These are phyloP conservation scores for Siniperca obscura DNA, from an alignment of 2,797 vertebrate genomes.

Conservation along the genomic window DNA sequence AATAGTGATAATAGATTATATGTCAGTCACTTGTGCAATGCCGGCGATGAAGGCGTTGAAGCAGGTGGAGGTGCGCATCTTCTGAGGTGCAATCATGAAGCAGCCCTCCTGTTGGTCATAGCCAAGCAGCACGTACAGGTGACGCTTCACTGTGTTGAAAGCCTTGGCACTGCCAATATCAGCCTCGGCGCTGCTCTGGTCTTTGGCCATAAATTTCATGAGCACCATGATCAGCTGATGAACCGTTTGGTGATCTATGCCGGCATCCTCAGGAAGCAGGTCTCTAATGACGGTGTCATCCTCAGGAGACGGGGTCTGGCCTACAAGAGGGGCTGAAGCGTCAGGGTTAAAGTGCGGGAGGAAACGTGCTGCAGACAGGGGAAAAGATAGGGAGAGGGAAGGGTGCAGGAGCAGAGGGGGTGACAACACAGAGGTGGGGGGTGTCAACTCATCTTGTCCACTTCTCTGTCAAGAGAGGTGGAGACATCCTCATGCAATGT, in stretches of 20 bases:
- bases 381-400: constrained; percentile 28
- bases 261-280: constrained; percentile 94
- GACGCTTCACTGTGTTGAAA: constrained; percentile 98
- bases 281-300: constrained; percentile 94
- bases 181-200: constrained; percentile 94
- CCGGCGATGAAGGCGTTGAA: constrained; percentile 99
- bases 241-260: constrained; percentile 98
- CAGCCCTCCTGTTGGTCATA: constrained; percentile 98
- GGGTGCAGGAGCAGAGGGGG: constrained; percentile 26
- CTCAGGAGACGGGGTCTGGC: constrained; percentile 91
- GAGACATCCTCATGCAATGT: constrained; percentile 51
- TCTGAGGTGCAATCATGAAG: constrained; percentile 99
- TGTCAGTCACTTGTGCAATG: constrained; percentile 91
- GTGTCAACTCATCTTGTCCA: constrained; percentile 52
- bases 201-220: constrained; percentile 99
- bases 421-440: constrained; percentile 49
- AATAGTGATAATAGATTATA: background rate
- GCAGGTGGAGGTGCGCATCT: constrained; percentile 98
- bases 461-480: constrained; percentile 41
- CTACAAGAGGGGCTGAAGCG: constrained; percentile 77
- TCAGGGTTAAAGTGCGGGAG: constrained; percentile 78
- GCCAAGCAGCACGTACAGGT: constrained; percentile 95
- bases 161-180: constrained; percentile 98
- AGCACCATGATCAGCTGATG: constrained; percentile 98
- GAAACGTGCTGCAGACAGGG: constrained; percentile 67